Percentiles rank a stretch among this genome's conserved stretches.
These are phyloP conservation scores for Bubalus kerabau DNA, from an alignment of 2,113 vertebrate species.

Conservation along the genomic window DNA sequence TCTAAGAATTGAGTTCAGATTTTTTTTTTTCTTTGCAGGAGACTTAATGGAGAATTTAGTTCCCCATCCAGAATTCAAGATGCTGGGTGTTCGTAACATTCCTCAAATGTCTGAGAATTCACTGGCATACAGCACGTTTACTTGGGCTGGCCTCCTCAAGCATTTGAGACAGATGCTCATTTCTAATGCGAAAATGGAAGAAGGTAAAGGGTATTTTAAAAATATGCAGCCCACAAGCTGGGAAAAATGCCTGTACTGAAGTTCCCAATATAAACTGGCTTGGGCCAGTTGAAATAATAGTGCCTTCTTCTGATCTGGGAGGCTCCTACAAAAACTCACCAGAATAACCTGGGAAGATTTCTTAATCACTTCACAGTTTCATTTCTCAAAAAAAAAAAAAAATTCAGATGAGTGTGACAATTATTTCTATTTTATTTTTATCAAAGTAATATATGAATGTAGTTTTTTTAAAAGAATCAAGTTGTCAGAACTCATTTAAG, in stretches of 20 bases:
- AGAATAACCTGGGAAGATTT: background rate
- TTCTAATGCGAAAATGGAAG: constrained; percentile 93
- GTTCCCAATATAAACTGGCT: background rate
- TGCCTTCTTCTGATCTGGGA: background rate
- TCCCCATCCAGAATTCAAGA: constrained; percentile 94
- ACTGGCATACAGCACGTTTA: constrained; percentile 89
- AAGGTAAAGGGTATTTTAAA: constrained; percentile 82
- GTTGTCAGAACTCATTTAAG: background rate
- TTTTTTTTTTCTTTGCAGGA: constrained; percentile 79
- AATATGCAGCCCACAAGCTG: constrained; percentile 40
- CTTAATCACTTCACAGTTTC: background rate
- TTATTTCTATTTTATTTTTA: constrained; percentile 17
- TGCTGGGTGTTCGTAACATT: constrained; percentile 89
- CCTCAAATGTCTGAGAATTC: constrained; percentile 91
- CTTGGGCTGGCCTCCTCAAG: constrained; percentile 91
- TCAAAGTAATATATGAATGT: background rate
- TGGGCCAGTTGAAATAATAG: constrained; percentile 4
- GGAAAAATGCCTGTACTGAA: background rate
- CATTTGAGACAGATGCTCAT: constrained; percentile 97
- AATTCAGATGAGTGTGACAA: background rate
- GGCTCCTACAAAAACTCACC: background rate
- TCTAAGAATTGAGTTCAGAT: background rate
- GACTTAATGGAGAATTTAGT: constrained; percentile 88
- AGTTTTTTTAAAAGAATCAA: background rate
- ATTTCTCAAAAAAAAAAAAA: background rate